Conservation (phyloP, 2,888 invertebrate species). For the Muscina levida region DNA sequence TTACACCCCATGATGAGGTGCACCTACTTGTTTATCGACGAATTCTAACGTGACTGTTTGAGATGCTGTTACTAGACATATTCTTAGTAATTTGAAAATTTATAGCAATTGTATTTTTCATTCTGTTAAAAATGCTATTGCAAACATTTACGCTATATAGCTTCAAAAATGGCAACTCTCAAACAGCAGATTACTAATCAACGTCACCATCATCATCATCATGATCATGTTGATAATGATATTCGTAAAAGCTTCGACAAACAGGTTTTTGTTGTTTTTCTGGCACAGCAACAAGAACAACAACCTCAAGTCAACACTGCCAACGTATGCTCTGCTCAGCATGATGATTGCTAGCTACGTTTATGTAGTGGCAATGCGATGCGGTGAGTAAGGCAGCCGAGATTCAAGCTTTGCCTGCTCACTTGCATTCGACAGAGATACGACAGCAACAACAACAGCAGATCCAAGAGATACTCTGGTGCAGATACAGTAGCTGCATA, state of each 20-base stretch:
- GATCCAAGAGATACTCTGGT: conserved; percentile 4
- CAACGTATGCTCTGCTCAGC: not conserved
- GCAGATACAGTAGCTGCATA: conserved; percentile 21
- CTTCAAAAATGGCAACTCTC: not conserved
- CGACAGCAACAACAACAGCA: not conserved
- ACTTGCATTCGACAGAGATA: too few relatives aligned
- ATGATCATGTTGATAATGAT: not conserved
- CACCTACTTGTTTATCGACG: too few relatives aligned
- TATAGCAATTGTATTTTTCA: too few relatives aligned
- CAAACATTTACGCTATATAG: too few relatives aligned
- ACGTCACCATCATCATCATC: conserved; percentile 15
- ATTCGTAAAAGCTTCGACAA: not conserved
- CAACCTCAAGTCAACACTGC: not conserved
- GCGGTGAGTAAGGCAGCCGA: too few relatives aligned
- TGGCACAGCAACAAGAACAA: not conserved
- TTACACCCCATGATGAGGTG: too few relatives aligned
- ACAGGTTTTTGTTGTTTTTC: conserved; percentile 4
- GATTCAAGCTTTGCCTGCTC: too few relatives aligned
- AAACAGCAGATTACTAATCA: conserved; percentile 6
- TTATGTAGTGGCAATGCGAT: too few relatives aligned
- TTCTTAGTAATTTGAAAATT: too few relatives aligned
- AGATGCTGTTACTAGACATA: too few relatives aligned
- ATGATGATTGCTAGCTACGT: not conserved
- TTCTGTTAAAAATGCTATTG: too few relatives aligned
- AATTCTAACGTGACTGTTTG: too few relatives aligned